Evolutionary conservation across 2,888 invertebrate genomes (phyloP), one percentile per base, ranked within the genome.

Genomic region (Lasioglossum lativentre): DNA sequence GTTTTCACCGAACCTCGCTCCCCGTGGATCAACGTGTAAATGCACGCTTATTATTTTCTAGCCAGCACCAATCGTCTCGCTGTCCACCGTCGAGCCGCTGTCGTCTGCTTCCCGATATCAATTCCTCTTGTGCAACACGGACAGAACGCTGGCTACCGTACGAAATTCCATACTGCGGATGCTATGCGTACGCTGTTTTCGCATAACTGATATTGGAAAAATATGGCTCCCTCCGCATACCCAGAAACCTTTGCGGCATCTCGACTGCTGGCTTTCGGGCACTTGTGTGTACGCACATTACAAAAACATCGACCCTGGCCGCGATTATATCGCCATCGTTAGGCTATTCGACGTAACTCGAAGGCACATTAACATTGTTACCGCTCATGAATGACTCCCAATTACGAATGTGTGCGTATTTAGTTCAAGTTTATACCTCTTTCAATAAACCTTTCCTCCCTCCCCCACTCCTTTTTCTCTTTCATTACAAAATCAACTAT

Each of bases 201-300:
- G 95, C 96, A 95, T 95, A 95, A 95, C 95, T 95, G 95, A 95
- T 95, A 96, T 95, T 95, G 95, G 92, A 96, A 96, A 96, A 96
- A 96, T 95, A 95, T 96, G 96, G 96, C 96, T 96, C 95, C 96
- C 95, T 95, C 96, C 95, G 95, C 94, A 95, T 95, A 95, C 96
- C 96, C 96, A 96, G 95, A 95, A 96, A 95, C 95, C 96, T 94
- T 95, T 95, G 95, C 95, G 95, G 91, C 93, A 93, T 92, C 93
- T 92, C 93, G 92, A 89, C 90, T 88, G 87, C 91, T 92, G 88
- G 87, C 92, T 92, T 91, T 90, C 90, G 89, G 91, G 87, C 91
- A 91, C 92, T 89, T 82, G 10, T 56, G 85, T 87, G 86, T 90
- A 91, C 80, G 73, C 75, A 83, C 91, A 75, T 91, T 85, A 86